Base-by-base conservation (phyloP, 2,888 invertebrate species). In the Charanyca ferruginea region DNA sequence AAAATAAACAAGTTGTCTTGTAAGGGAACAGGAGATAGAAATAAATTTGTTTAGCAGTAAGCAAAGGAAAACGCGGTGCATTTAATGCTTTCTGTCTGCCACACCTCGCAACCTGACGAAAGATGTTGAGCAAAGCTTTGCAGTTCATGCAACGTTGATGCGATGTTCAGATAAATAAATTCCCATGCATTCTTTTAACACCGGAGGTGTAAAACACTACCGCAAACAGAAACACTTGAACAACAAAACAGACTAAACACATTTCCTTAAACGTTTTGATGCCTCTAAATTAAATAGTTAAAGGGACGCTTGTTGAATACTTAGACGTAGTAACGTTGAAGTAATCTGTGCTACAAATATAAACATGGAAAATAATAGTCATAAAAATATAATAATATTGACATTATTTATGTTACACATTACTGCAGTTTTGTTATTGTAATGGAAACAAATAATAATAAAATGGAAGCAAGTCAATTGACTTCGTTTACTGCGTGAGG, bases 381-480 rank as follows among this genome's bases (percentile, higher is more conserved):
- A 18, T 67, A 48, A 48, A 59, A 73, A 53, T 44, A 22, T 49
- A 44, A 60, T 32, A 23, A 38, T 55, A 65, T 61, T 51, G 45
- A 23, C 42, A 58, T 54, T 25, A 48, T 59, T 59, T 59, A 58
- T 54, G 41, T 49, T 58, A 58, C 32, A 58, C 44, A 66, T 71
- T 49, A 68, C 63, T 61, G 44, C 44, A 49, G 65, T 68, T 62
- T 74, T 69, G 66, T 79, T 73, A 65, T 70, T 64, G 59, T 49
- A 85, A 83, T 81, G 79, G 76, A 71, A 75, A 83, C 83, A 86
- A 89, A 85, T 87, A 90, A 90, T 88, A 92, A 90, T 90, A 90
- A 89, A 90, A 90, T 89, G 87, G 88, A 87, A 91, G 92, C 93
- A 93, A 94, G 92, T 94, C 94, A 95, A 94, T 94, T 94, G 93